Percentiles rank a stretch among this genome's conserved stretches.
These are phyloP conservation scores for Stenichneumon culpator DNA, from an alignment of 2,888 invertebrate genomes.

Conservation along the genomic window DNA sequence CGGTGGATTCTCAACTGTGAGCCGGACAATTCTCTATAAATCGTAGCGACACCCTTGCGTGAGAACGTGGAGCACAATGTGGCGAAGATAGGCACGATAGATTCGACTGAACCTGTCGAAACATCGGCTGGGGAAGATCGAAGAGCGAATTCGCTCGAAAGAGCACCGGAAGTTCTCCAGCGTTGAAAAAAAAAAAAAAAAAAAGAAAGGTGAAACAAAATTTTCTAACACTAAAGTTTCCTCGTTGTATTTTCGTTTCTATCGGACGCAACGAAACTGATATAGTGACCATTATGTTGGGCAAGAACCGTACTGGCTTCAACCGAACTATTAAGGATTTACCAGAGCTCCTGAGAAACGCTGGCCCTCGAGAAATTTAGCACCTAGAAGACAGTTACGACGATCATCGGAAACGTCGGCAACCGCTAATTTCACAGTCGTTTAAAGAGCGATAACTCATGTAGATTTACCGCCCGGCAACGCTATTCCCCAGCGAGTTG, in stretches of 20 bases:
- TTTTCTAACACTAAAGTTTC: background rate
- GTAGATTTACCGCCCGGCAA: constrained; percentile 81
- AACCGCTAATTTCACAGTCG: constrained; percentile 85
- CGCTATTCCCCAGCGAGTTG: constrained; percentile 50
- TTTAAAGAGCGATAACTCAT: constrained; percentile 84
- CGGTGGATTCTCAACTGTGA: constrained; percentile 4
- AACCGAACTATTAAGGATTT: background rate
- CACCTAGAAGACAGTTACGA: constrained; percentile 85
- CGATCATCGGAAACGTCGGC: constrained; percentile 76
- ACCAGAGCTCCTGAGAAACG: constrained; percentile 2
- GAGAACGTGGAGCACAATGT: constrained; percentile 36
- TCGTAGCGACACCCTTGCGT: constrained; percentile 22
- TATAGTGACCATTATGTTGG: too few species aligned
- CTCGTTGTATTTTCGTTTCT: background rate
- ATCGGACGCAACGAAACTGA: too few species aligned
- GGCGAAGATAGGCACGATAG: background rate
- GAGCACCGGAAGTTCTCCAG: constrained; percentile 15
- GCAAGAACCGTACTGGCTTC: too few species aligned
- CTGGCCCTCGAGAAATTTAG: constrained; percentile 78
- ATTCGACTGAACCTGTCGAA: constrained; percentile 40
- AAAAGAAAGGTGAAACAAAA: background rate
- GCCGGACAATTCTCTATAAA: constrained; percentile 34
- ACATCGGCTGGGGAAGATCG: constrained; percentile 26
- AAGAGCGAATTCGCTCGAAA: constrained; percentile 2
- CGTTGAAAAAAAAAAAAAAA: background rate